Evolutionary conservation across 2,888 invertebrate genomes (phyloP).

Genomic region (Melipona beecheii): DNA sequence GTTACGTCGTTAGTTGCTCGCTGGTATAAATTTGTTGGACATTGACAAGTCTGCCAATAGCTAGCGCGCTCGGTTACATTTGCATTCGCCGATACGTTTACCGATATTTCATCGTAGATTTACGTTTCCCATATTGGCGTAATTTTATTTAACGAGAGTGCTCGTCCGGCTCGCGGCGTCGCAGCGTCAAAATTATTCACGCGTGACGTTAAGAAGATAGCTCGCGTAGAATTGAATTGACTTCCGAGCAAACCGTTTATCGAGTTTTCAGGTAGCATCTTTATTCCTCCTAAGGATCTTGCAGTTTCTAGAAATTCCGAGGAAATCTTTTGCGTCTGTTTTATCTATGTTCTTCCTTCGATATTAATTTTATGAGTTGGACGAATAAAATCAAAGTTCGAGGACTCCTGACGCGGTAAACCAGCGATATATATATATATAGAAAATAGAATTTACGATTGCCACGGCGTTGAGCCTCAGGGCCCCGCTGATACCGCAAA

Average conservation of each 20-base stretch:
- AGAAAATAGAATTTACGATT: slow-evolving; percentile 33
- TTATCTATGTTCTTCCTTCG: too few relatives aligned
- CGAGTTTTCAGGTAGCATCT: too few relatives aligned
- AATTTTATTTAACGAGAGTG: neutral
- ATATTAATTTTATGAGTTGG: neutral
- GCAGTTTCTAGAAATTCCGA: too few relatives aligned
- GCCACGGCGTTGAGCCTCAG: slow-evolving; percentile 7
- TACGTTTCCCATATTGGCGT: neutral
- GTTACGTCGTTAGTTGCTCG: neutral
- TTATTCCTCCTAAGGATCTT: too few relatives aligned
- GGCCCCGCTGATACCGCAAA: slow-evolving; percentile 19
- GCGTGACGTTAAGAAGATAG: neutral
- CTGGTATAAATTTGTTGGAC: slow-evolving; percentile 4
- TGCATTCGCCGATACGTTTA: neutral
- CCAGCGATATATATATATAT: slow-evolving; percentile 22
- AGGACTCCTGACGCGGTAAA: neutral
- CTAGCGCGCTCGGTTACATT: neutral
- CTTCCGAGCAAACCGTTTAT: too few relatives aligned
- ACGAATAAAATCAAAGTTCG: neutral
- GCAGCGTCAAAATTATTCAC: neutral
- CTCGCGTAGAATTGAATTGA: too few relatives aligned
- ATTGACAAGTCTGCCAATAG: slow-evolving; percentile 16
- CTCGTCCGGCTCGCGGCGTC: too few relatives aligned
- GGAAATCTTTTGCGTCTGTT: too few relatives aligned
- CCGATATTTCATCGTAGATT: slow-evolving; percentile 9